A percentile compares a stretch with the other conserved stretches of the same genome.
Evolutionary conservation across 1,140 invertebrate genomes (phyloP).

Genomic region (Drosophila orena): DNA sequence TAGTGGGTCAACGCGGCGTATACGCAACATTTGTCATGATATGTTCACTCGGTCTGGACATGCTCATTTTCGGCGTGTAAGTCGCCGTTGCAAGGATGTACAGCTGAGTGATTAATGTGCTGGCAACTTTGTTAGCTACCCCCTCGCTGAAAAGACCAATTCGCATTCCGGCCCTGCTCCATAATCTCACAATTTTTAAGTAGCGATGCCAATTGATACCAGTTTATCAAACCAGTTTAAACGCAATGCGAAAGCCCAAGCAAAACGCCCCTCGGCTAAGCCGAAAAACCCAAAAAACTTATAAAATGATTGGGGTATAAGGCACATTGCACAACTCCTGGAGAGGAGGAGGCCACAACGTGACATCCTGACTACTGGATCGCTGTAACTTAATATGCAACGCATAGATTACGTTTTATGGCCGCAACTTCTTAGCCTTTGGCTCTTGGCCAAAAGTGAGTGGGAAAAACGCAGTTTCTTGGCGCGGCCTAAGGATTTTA

Average conservation of each 20-base stretch:
- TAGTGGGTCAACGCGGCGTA: conserved; percentile 51
- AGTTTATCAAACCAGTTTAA: conserved; percentile 62
- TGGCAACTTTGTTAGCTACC: conserved; percentile 1
- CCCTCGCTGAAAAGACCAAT: not conserved
- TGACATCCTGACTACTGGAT: conserved; percentile 66
- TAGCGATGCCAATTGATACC: conserved; percentile 60
- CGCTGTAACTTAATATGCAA: conserved; percentile 65
- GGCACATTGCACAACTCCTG: conserved; percentile 57
- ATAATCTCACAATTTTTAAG: conserved; percentile 21
- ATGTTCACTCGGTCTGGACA: conserved; percentile 28
- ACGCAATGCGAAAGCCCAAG: conserved; percentile 49
- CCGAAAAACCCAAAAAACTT: conserved; percentile 29
- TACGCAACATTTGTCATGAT: conserved; percentile 70
- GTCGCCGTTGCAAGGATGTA: conserved; percentile 58
- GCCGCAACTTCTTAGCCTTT: conserved; percentile 44
- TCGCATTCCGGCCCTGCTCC: conserved; percentile 32
- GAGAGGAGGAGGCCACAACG: conserved; percentile 56
- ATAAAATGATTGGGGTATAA: conserved; percentile 11
- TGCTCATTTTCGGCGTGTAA: conserved; percentile 20
- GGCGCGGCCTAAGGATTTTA: conserved; percentile 66
- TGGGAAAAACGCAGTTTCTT: conserved; percentile 20
- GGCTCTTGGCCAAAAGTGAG: conserved; percentile 50
- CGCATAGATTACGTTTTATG: conserved; percentile 67
- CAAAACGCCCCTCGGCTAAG: conserved; percentile 52
- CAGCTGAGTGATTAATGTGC: conserved; percentile 55